Percentiles rank a stretch among this genome's conserved stretches.
These are phyloP conservation scores for Anoplopoma fimbria DNA, from an alignment of 2,113 vertebrate species.

Conservation along the genomic window DNA sequence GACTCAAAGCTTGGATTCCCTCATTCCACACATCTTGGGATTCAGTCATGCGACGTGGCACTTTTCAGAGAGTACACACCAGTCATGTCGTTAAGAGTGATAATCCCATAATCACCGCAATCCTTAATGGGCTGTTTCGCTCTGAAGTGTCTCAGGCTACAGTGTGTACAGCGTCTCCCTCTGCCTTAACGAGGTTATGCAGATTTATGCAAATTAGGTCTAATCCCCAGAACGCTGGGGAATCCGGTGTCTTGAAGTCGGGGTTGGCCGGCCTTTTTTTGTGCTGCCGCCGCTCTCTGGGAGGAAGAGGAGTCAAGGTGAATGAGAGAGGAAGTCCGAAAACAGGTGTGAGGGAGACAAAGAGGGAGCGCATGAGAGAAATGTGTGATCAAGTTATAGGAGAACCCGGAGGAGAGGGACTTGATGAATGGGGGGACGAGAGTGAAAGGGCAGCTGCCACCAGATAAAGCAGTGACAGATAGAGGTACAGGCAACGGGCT, in stretches of 20 bases:
- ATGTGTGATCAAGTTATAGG: slow-evolving; percentile 46
- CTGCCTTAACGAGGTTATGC: slow-evolving; percentile 73
- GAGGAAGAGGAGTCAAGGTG: slow-evolving; percentile 26
- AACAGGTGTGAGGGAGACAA: slow-evolving; percentile 8
- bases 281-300: neutral
- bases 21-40: neutral
- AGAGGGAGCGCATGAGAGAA: slow-evolving; percentile 32
- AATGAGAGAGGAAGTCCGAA: slow-evolving; percentile 32
- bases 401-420: slow-evolving; percentile 11
- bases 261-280: slow-evolving; percentile 47
- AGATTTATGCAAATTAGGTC: slow-evolving; percentile 77
- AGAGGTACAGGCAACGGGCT: slow-evolving; percentile 37
- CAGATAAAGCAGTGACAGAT: slow-evolving; percentile 64
- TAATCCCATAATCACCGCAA: slow-evolving; percentile 77
- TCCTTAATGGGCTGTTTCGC: slow-evolving; percentile 74
- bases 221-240: slow-evolving; percentile 60
- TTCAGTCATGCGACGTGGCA: slow-evolving; percentile 26
- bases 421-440: slow-evolving; percentile 57
- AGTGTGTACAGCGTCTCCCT: slow-evolving; percentile 53
- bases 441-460: slow-evolving; percentile 52
- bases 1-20: slow-evolving; percentile 16
- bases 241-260: slow-evolving; percentile 39
- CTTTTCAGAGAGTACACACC: slow-evolving; percentile 51
- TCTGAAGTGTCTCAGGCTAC: slow-evolving; percentile 65
- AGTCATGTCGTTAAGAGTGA: slow-evolving; percentile 61